A percentile compares a stretch with the other conserved stretches of the same genome.
Evolutionary conservation across 1,140 invertebrate species (phyloP).

Genomic region (Brachionus plicatilis): DNA sequence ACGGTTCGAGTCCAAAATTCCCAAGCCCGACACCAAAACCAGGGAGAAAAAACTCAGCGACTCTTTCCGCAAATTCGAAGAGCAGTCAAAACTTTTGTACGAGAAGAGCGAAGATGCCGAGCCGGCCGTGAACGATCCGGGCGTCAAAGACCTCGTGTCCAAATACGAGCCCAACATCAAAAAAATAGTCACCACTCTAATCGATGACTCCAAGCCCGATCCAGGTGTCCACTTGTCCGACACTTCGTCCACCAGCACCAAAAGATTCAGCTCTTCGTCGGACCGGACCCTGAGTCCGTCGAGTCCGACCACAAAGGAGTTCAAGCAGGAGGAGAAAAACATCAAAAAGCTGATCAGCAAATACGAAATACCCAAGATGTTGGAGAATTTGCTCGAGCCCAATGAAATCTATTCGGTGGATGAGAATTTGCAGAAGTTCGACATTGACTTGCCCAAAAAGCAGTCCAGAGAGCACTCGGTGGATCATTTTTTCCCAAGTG

Average conservation of each 20-base stretch:
- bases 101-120: background rate
- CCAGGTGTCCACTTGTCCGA: background rate
- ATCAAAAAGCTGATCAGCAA: conserved; percentile 22
- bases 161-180: background rate
- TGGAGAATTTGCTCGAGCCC: conserved; percentile 5
- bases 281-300: background rate
- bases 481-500: background rate
- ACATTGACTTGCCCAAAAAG: background rate
- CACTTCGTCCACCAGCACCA: background rate
- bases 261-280: background rate
- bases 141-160: background rate
- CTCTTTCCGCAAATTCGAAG: conserved; percentile 4
- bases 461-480: background rate
- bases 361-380: conserved; percentile 26
- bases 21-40: background rate
- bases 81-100: background rate
- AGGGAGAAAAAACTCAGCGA: background rate
- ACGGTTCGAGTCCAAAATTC: background rate
- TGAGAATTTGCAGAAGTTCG: background rate
- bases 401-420: background rate
- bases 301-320: background rate
- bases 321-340: background rate
- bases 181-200: background rate
- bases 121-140: background rate
- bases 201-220: background rate